Conservation (phyloP, 2,113 vertebrate species). For the Anolis sagrei region DNA sequence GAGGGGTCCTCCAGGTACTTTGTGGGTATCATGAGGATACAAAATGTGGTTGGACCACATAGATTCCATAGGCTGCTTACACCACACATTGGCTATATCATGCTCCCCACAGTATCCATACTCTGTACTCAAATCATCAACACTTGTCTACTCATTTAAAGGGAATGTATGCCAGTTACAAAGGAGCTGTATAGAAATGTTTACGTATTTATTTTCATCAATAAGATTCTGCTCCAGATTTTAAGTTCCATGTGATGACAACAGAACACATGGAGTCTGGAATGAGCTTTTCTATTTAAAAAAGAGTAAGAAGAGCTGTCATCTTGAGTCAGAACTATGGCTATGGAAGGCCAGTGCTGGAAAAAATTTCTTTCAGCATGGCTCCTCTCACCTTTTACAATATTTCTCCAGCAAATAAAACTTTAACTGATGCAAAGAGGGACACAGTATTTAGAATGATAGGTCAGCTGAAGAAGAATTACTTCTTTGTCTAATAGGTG, state of each 20-base stretch:
- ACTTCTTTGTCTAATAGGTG: not conserved
- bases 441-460: conserved; percentile 6
- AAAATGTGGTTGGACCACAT: too few relatives aligned
- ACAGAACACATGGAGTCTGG: not conserved
- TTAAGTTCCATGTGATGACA: not conserved
- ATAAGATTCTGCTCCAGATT: not conserved
- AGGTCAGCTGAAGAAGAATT: conserved; percentile 12
- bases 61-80: too few relatives aligned
- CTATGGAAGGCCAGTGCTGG: not conserved
- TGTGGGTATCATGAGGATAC: too few relatives aligned
- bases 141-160: not conserved
- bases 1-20: too few relatives aligned
- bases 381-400: not conserved
- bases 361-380: conserved; percentile 29
- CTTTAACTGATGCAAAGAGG: not conserved
- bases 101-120: not conserved
- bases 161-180: not conserved
- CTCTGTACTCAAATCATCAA: not conserved
- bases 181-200: not conserved
- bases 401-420: not conserved
- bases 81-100: not conserved
- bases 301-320: not conserved
- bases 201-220: not conserved
- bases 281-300: conserved; percentile 2
- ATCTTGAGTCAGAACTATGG: conserved; percentile 3